Conservation (phyloP, 2,797 vertebrate species). For the Aulostomus chinensis region DNA sequence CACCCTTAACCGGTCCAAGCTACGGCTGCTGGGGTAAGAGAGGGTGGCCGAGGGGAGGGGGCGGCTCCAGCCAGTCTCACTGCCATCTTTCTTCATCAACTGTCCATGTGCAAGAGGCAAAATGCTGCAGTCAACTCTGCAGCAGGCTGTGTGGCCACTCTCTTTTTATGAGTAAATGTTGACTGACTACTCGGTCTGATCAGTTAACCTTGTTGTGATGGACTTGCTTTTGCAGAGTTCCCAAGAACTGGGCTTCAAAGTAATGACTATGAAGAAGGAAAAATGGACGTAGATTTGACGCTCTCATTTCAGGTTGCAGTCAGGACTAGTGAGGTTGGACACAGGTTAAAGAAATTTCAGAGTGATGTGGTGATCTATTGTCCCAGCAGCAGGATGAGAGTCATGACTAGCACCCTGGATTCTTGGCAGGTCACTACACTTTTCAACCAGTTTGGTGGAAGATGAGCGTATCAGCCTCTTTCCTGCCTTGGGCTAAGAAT, state of each 20-base stretch:
- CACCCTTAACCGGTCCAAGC: constrained; percentile 85
- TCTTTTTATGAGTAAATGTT: background rate
- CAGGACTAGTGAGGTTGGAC: constrained; percentile 22
- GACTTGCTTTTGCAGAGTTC: background rate
- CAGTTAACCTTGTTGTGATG: background rate
- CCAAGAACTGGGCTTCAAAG: background rate
- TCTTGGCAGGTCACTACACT: constrained; percentile 7
- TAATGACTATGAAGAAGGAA: constrained; percentile 6
- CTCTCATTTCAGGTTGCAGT: constrained; percentile 9
- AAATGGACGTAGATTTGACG: constrained; percentile 1
- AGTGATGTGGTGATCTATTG: constrained; percentile 67
- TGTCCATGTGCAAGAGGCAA: constrained; percentile 71
- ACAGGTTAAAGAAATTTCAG: constrained; percentile 15
- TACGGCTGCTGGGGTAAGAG: constrained; percentile 66
- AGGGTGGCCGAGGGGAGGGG: constrained; percentile 67
- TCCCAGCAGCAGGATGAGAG: constrained; percentile 81
- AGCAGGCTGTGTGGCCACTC: constrained; percentile 4
- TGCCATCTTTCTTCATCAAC: constrained; percentile 86
- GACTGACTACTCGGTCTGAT: too few species aligned
- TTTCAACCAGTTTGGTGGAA: constrained; percentile 7
- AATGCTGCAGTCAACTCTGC: constrained; percentile 17
- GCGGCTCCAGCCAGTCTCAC: constrained; percentile 82
- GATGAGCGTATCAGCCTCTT: constrained; percentile 13
- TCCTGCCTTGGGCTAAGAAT: background rate
- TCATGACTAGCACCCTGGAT: constrained; percentile 67